phyloP scores from a whole-genome alignment of 2,888 invertebrate genomes.

The Tachina lurida region DNA sequence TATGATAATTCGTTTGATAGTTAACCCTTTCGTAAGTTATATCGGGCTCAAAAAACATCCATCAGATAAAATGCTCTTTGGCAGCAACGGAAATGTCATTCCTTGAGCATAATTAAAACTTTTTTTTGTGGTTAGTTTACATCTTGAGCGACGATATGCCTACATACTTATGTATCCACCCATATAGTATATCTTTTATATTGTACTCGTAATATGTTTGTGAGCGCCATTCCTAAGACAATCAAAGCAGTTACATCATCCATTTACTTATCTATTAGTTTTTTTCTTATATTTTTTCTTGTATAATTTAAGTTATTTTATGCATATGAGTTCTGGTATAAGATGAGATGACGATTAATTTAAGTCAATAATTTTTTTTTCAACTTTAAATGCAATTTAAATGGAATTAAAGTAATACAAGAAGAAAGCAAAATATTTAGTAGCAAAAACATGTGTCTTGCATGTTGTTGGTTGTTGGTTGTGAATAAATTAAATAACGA shows the following conservation, averaged over 20 bases:
- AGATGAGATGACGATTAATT: constrained; percentile 62
- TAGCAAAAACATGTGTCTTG: constrained; percentile 54
- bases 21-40: no score
- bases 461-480: constrained; percentile 40
- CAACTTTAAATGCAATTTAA: constrained; percentile 64
- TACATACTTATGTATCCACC: no score
- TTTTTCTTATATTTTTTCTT: constrained; percentile 6
- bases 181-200: constrained; percentile 1
- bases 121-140: no score
- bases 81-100: no score
- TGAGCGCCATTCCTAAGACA: constrained; percentile 9
- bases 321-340: constrained; percentile 9
- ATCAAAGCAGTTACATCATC: constrained; percentile 30
- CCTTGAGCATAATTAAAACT: no score
- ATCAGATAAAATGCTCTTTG: no score
- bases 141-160: no score
- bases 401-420: constrained; percentile 52
- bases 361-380: constrained; percentile 67
- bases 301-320: constrained; percentile 19
- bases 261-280: constrained; percentile 16
- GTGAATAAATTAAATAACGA: constrained; percentile 57
- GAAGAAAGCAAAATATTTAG: background rate
- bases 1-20: no score
- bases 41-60: no score
- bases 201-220: background rate